These are phyloP conservation scores for Bimastos eiseni DNA, from an alignment of 2,888 invertebrate genomes.

Conservation along the genomic window DNA sequence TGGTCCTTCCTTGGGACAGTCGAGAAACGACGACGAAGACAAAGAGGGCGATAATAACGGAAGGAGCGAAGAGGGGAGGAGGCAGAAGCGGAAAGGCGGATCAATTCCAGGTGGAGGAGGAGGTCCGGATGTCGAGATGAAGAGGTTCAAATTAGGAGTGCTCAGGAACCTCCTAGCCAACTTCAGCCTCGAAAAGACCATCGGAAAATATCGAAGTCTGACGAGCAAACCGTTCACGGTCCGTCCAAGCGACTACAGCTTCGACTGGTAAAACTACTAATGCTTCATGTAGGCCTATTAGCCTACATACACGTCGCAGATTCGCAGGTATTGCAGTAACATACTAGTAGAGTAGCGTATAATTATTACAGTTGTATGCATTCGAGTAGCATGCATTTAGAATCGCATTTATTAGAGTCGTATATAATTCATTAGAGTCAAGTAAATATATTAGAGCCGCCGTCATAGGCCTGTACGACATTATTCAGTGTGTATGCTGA, in stretches of 20 bases:
- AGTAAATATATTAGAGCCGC: too few species aligned
- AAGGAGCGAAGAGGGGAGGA: not conserved
- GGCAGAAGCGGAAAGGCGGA: not conserved
- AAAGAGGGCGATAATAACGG: not conserved
- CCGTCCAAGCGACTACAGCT: not conserved
- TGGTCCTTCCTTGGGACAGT: not conserved
- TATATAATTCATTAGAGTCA: too few species aligned
- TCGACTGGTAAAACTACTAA: not conserved
- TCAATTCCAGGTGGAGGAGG: not conserved
- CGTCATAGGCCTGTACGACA: too few species aligned
- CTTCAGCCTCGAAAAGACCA: slow-evolving; percentile 13
- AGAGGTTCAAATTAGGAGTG: not conserved
- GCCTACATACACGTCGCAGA: too few species aligned
- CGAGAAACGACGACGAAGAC: not conserved
- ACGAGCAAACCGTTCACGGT: not conserved
- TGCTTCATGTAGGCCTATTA: too few species aligned
- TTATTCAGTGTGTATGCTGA: too few species aligned
- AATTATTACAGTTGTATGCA: too few species aligned
- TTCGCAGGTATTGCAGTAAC: too few species aligned
- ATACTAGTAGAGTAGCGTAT: too few species aligned
- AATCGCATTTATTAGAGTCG: too few species aligned
- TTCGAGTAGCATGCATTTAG: too few species aligned
- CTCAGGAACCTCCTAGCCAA: slow-evolving; percentile 13
- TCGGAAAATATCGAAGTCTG: not conserved
- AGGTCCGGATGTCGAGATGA: not conserved